These are phyloP conservation scores for Oreochromis niloticus DNA, from an alignment of 2,113 vertebrate species.

Conservation along the genomic window DNA sequence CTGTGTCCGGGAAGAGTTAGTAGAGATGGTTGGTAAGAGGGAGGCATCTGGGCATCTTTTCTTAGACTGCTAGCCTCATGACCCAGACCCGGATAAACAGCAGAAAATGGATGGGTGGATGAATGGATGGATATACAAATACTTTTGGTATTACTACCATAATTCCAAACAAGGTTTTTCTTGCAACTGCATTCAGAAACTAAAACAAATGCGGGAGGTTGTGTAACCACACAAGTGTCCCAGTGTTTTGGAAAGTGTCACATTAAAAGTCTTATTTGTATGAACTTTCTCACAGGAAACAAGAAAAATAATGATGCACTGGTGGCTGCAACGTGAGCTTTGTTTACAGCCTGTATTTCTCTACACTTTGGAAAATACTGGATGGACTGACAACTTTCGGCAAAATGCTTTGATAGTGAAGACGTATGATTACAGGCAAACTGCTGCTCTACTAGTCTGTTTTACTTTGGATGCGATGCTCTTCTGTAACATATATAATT, in stretches of 20 bases:
- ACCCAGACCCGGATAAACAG: not conserved
- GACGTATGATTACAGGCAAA: not conserved
- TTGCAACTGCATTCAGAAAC: not conserved
- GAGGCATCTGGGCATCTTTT: not conserved
- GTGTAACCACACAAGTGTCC: not conserved
- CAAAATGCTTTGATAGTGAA: not conserved
- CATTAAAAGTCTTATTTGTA: not conserved
- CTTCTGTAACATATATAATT: not conserved
- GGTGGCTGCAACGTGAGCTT: not conserved
- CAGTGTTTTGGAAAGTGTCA: not conserved
- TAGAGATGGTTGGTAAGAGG: not conserved
- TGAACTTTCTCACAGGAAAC: not conserved
- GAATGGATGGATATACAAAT: not conserved
- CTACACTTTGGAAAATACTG: not conserved
- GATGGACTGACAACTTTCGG: not conserved
- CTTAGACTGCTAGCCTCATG: not conserved
- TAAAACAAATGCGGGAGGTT: not conserved
- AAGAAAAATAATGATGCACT: not conserved
- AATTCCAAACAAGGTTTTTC: not conserved
- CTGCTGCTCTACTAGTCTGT: not conserved
- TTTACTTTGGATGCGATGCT: not conserved
- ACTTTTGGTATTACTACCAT: not conserved
- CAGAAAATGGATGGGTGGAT: not conserved
- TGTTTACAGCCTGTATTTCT: not conserved
- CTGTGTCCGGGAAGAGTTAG: not conserved